Conservation (phyloP, 2,888 invertebrate species). For the Arge pagana region DNA sequence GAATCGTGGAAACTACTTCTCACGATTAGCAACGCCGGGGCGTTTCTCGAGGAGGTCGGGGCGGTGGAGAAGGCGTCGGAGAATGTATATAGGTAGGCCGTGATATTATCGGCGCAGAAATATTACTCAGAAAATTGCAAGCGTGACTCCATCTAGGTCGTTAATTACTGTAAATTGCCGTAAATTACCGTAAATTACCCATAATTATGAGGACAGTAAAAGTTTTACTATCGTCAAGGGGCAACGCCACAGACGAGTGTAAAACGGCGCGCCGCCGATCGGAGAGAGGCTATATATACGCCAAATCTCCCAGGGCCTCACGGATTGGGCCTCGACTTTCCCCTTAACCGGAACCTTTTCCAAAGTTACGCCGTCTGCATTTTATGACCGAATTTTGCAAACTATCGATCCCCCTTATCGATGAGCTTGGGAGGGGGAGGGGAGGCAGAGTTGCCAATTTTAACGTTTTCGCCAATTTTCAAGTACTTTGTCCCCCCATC, state of each 20-base stretch:
- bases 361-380: no score
- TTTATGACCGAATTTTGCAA: no score
- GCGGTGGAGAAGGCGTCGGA: slow-evolving; percentile 33
- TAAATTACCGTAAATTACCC: slow-evolving; percentile 55
- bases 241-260: slow-evolving; percentile 35
- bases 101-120: slow-evolving; percentile 56
- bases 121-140: slow-evolving; percentile 58
- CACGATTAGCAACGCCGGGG: slow-evolving; percentile 5
- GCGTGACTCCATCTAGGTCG: slow-evolving; percentile 57
- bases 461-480: no score
- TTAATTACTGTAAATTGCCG: slow-evolving; percentile 54
- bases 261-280: slow-evolving; percentile 25
- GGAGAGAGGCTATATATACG: no score
- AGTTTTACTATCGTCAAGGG: slow-evolving; percentile 59
- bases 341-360: no score
- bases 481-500: no score
- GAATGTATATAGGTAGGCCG: slow-evolving; percentile 35
- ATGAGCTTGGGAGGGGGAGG: no score
- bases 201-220: slow-evolving; percentile 59
- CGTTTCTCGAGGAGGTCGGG: neutral
- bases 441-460: no score
- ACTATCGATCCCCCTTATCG: no score
- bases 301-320: slow-evolving; percentile 52
- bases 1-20: neutral
- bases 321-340: no score